A percentile compares a stretch with the other conserved stretches of the same genome.
These are phyloP conservation scores for Xiphias gladius DNA, from an alignment of 2,113 vertebrate species.

Conservation along the genomic window DNA sequence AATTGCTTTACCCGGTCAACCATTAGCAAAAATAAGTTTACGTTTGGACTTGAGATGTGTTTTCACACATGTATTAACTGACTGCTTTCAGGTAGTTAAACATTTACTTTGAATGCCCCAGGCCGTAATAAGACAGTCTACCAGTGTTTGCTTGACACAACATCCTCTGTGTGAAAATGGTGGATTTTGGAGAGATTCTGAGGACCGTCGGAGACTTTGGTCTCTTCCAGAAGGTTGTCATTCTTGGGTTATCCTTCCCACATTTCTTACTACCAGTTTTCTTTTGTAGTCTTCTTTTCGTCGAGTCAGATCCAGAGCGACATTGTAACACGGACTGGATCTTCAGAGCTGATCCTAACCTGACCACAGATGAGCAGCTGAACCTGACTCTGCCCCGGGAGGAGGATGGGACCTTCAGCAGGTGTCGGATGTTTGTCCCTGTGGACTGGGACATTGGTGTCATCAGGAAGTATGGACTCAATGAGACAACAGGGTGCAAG, in stretches of 20 bases:
- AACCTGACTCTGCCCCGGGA: constrained; percentile 84
- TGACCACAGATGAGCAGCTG: constrained; percentile 82
- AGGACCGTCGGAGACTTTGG: constrained; percentile 85
- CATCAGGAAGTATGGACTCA: constrained; percentile 81
- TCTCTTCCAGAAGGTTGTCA: constrained; percentile 84
- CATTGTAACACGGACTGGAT: constrained; percentile 82
- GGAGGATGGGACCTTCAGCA: constrained; percentile 71
- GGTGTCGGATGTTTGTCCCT: constrained; percentile 87
- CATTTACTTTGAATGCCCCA: constrained; percentile 41
- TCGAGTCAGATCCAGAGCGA: constrained; percentile 73
- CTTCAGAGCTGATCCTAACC: constrained; percentile 64
- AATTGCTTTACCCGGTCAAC: constrained; percentile 2
- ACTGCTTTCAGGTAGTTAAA: constrained; percentile 54
- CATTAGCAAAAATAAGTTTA: neutral
- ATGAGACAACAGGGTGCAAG: constrained; percentile 80
- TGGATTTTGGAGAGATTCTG: constrained; percentile 84
- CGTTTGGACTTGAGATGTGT: neutral
- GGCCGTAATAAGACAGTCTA: neutral
- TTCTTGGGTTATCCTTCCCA: constrained; percentile 77
- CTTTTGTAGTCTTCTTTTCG: constrained; percentile 86
- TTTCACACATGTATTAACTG: constrained; percentile 10
- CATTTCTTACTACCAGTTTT: constrained; percentile 71
- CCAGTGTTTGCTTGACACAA: neutral
- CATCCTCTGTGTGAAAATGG: constrained; percentile 67
- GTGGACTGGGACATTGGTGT: constrained; percentile 79